phyloP scores from a whole-genome alignment of 1,140 invertebrate species.

The Telenomus remus region DNA sequence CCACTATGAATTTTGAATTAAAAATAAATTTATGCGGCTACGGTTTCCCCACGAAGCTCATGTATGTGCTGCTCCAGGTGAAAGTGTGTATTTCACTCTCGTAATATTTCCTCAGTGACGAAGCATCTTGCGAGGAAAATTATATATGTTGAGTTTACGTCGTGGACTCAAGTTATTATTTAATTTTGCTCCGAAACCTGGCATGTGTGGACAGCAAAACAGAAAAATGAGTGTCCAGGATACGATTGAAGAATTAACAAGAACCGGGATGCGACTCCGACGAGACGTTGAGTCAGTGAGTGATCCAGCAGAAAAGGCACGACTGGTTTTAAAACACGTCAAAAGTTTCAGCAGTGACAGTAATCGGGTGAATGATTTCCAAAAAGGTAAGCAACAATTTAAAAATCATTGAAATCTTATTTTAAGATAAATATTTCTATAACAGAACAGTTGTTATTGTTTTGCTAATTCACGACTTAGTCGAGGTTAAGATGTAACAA shows the following conservation, averaged over 20 bases:
- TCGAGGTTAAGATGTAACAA: too few species aligned
- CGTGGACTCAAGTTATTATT: conserved; percentile 20
- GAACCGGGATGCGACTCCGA: conserved; percentile 65
- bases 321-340: conserved; percentile 66
- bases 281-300: conserved; percentile 43
- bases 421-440: too few species aligned
- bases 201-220: conserved; percentile 61
- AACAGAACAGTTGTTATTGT: too few species aligned
- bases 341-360: conserved; percentile 57
- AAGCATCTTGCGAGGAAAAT: neutral
- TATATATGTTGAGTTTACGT: neutral
- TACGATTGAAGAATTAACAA: conserved; percentile 66
- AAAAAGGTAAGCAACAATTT: conserved; percentile 64
- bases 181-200: conserved; percentile 4
- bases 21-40: neutral
- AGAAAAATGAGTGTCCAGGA: conserved; percentile 65
- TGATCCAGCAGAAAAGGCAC: conserved; percentile 60
- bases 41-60: neutral
- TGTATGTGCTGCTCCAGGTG: neutral
- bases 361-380: conserved; percentile 64
- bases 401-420: neutral
- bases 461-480: too few species aligned
- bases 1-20: neutral
- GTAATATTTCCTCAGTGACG: neutral
- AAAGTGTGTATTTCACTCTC: neutral